Conservation (phyloP, 2,113 vertebrate species). For the Carettochelys insculpta region DNA sequence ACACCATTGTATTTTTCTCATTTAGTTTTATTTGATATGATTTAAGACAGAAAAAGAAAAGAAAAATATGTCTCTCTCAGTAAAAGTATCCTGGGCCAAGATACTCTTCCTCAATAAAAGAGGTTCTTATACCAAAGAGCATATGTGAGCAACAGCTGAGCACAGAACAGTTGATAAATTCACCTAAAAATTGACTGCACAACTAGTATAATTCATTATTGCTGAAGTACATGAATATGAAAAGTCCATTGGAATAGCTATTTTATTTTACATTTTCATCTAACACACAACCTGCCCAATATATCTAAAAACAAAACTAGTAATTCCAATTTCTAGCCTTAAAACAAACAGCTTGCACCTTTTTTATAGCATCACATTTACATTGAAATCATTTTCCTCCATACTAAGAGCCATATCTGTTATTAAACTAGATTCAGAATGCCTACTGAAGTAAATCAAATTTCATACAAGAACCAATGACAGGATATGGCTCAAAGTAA, state of each 20-base stretch:
- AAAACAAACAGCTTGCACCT: neutral
- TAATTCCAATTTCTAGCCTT: neutral
- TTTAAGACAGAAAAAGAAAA: neutral
- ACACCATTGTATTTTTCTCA: neutral
- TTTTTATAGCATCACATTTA: neutral
- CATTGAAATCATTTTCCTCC: neutral
- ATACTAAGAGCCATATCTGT: rapidly evolving
- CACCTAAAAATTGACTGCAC: rapidly evolving
- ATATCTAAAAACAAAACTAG: neutral
- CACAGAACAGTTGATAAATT: neutral
- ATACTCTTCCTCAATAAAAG: neutral
- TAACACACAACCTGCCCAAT: neutral
- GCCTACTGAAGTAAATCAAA: neutral
- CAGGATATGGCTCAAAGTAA: neutral
- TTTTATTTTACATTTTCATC: neutral
- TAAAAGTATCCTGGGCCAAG: neutral
- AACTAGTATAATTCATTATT: neutral
- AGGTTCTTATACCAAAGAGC: rapidly evolving
- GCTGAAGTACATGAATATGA: neutral
- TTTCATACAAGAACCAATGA: neutral
- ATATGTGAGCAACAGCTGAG: rapidly evolving
- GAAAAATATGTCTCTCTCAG: neutral
- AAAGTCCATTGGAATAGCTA: neutral
- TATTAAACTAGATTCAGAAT: neutral
- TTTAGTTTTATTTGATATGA: neutral